Conservation (phyloP, 2,888 invertebrate genomes). For the Geotrupes spiniger region DNA sequence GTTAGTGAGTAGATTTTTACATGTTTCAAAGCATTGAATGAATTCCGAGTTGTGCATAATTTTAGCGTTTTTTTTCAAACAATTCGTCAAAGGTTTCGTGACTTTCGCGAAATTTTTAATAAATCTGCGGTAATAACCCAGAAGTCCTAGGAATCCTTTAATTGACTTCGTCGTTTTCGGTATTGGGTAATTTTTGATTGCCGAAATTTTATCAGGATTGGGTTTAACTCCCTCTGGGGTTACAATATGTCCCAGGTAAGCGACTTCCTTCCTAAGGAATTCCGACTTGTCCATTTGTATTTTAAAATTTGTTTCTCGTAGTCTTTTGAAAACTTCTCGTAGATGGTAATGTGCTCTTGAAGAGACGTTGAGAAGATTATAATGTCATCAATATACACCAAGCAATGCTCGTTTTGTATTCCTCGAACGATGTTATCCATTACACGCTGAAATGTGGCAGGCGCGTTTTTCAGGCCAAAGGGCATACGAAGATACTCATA, state of each 20-base stretch:
- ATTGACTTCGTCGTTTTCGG: slow-evolving; percentile 17
- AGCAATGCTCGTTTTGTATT: slow-evolving; percentile 21
- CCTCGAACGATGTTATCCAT: slow-evolving; percentile 29
- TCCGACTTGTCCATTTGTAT: slow-evolving; percentile 25
- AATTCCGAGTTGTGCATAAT: slow-evolving; percentile 8
- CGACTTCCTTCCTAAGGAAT: slow-evolving; percentile 13
- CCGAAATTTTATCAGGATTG: slow-evolving; percentile 14
- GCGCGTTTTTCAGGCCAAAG: slow-evolving; percentile 35
- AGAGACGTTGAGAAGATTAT: slow-evolving; percentile 24
- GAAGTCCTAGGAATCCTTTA: slow-evolving; percentile 16
- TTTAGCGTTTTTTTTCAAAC: slow-evolving; percentile 12
- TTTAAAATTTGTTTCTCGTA: slow-evolving; percentile 25
- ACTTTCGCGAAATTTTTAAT: slow-evolving; percentile 18
- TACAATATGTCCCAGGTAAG: slow-evolving; percentile 16
- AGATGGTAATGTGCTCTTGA: slow-evolving; percentile 24
- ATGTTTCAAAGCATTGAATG: slow-evolving; percentile 8
- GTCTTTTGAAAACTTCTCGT: slow-evolving; percentile 23
- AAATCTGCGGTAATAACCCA: slow-evolving; percentile 18
- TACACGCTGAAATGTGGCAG: slow-evolving; percentile 30
- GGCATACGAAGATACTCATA: slow-evolving; percentile 34
- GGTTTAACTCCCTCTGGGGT: slow-evolving; percentile 18
- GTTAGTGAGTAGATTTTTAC: slow-evolving; percentile 16
- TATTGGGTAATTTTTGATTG: slow-evolving; percentile 16
- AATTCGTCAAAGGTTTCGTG: slow-evolving; percentile 15
- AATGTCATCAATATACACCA: slow-evolving; percentile 32